Percentiles rank a stretch among this genome's conserved stretches.
phyloP scores from a whole-genome alignment of 1,140 invertebrate genomes.

The Drosophila saltans region DNA sequence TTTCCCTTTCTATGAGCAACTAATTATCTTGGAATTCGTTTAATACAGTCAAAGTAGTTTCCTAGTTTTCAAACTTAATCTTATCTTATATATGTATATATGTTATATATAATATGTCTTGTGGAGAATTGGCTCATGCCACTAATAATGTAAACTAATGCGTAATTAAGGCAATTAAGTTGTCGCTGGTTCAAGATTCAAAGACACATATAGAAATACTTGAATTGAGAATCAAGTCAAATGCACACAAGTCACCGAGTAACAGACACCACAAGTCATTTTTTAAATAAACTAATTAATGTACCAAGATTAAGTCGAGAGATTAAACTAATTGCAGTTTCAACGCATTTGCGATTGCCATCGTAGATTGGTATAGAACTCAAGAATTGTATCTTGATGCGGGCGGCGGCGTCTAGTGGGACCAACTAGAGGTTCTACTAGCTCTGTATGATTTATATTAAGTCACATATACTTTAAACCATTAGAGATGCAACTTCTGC shows the following conservation, averaged over 20 bases:
- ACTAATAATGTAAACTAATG: slow-evolving; percentile 49
- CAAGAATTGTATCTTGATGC: background rate
- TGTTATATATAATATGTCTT: background rate
- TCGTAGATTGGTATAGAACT: slow-evolving; percentile 30
- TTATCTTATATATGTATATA: background rate
- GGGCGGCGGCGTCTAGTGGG: slow-evolving; percentile 25
- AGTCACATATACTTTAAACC: slow-evolving; percentile 45
- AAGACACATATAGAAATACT: slow-evolving; percentile 2
- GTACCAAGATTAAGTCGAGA: slow-evolving; percentile 61
- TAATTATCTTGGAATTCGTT: background rate
- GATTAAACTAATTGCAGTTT: slow-evolving; percentile 75
- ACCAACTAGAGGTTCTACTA: background rate
- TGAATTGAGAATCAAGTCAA: slow-evolving; percentile 33
- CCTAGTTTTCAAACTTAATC: background rate
- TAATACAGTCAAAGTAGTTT: slow-evolving; percentile 3
- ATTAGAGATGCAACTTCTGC: slow-evolving; percentile 67
- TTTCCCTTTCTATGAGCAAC: background rate
- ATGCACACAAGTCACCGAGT: slow-evolving; percentile 18
- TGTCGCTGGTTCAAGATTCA: slow-evolving; percentile 47
- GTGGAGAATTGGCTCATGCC: slow-evolving; percentile 28
- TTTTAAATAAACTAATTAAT: slow-evolving; percentile 73
- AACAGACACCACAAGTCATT: slow-evolving; percentile 42
- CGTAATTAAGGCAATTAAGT: slow-evolving; percentile 77
- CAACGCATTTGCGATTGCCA: slow-evolving; percentile 67
- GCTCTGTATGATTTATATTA: slow-evolving; percentile 61